Evolutionary conservation across 2,888 invertebrate genomes (phyloP), one percentile per base, ranked within the genome.

Genomic region (Ferdinandea cuprea): DNA sequence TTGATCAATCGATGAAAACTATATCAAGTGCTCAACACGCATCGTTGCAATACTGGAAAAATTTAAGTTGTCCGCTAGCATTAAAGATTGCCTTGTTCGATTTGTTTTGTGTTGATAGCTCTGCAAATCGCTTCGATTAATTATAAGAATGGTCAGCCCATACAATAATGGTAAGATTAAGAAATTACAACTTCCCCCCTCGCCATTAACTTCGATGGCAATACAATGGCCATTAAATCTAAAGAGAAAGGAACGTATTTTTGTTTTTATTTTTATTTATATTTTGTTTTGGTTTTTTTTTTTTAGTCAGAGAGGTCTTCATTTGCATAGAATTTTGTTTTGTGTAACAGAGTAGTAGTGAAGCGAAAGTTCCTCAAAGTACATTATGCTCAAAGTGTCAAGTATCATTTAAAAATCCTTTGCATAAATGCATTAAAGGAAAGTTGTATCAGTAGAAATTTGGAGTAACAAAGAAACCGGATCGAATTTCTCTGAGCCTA

Each of bases 351-450:
- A 68, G 9, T 11, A n/a, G n/a, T n/a, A n/a, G 15, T 28, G 15
- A 63, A 28, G 69, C 6, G 69, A 80, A 80, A 80, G 63, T 66
- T 50, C 40, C 17, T 42, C 11, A 63, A 63, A 21, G 8, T 19
- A 30, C 13, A 35, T 40, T 3, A 35, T 11, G 35, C 3, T n/a
- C 13, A 63, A 15, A 28, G 13, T 50, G 19, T 32, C 17, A n/a
- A 25, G 25, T 50, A 56, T 59, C 30, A 59, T 48, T n/a, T n/a
- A 46, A 74, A 58, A 32, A 21, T 74, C 74, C 68, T 80, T 37
- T 63, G n/a, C 30, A 50, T 8, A 19, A 37, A 35, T 25, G 1
- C 37, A 61, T 59, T 32, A 48, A 68, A 61, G 30, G 61, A 69
- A 80, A 59, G 52, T 69, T 11, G 7, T 44, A 54, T 19, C 19